These are phyloP conservation scores for Denticeps clupeoides DNA, from an alignment of 2,797 vertebrate species.

Conservation along the genomic window DNA sequence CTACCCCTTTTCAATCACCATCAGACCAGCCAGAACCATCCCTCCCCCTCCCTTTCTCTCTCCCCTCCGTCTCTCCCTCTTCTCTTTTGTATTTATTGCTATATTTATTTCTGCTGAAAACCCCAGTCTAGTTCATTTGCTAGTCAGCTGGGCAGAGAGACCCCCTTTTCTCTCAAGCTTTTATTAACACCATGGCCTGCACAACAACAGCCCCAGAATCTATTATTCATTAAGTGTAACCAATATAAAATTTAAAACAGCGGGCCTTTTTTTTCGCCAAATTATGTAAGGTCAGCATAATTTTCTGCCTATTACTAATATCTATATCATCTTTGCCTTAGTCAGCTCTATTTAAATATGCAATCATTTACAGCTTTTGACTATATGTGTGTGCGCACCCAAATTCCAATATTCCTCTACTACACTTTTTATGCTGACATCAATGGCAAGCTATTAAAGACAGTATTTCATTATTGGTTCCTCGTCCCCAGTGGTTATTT, in stretches of 20 bases:
- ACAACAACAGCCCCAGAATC: slow-evolving; percentile 89
- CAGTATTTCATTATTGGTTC: slow-evolving; percentile 99
- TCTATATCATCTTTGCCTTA: slow-evolving; percentile 99
- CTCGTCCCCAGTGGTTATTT: slow-evolving; percentile 99
- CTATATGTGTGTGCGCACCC: slow-evolving; percentile 87
- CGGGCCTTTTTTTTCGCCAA: slow-evolving; percentile 75
- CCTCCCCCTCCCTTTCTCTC: background rate
- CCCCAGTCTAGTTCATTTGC: slow-evolving; percentile 67
- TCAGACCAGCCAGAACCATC: slow-evolving; percentile 25
- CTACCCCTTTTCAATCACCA: slow-evolving; percentile 15
- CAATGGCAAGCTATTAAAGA: slow-evolving; percentile 99
- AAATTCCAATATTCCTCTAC: slow-evolving; percentile 99
- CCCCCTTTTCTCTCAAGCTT: slow-evolving; percentile 59
- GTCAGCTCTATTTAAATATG: slow-evolving; percentile 99
- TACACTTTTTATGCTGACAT: slow-evolving; percentile 99
- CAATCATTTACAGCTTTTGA: slow-evolving; percentile 99
- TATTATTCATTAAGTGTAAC: slow-evolving; percentile 99
- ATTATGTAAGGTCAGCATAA: slow-evolving; percentile 99
- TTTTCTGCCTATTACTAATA: slow-evolving; percentile 99
- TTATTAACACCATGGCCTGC: slow-evolving; percentile 80
- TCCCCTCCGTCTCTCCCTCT: slow-evolving; percentile 12
- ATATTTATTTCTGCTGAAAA: slow-evolving; percentile 68
- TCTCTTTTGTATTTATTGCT: slow-evolving; percentile 54
- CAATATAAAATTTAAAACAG: slow-evolving; percentile 99
- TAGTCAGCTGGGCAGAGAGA: slow-evolving; percentile 59